Evolutionary conservation across 1,140 invertebrate genomes (phyloP).

Genomic region (Hyphantria cunea): DNA sequence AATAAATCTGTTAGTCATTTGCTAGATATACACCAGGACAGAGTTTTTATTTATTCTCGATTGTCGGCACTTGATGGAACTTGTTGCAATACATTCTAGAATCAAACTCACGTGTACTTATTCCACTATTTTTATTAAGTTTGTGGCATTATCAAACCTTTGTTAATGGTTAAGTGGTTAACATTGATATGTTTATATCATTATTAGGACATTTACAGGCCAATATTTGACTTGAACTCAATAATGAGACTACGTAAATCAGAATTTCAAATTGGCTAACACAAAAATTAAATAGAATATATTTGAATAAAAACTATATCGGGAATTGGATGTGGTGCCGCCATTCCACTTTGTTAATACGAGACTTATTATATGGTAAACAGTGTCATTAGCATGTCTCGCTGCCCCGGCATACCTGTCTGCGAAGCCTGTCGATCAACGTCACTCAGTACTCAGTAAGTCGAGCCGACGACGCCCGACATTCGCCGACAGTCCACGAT

Average conservation of each 20-base stretch:
- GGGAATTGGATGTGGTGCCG: constrained; percentile 24
- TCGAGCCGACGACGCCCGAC: constrained; percentile 28
- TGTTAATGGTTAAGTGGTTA: too few relatives aligned
- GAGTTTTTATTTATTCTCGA: too few relatives aligned
- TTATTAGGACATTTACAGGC: too few relatives aligned
- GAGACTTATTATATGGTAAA: constrained; percentile 74
- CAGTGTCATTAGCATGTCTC: constrained; percentile 72
- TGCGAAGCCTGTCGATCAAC: constrained; percentile 62
- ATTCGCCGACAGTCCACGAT: constrained; percentile 48
- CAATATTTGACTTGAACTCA: background rate
- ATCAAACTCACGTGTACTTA: too few relatives aligned
- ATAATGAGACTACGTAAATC: constrained; percentile 17
- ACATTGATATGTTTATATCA: too few relatives aligned
- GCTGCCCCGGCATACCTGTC: constrained; percentile 39
- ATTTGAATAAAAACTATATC: constrained; percentile 28
- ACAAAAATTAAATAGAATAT: constrained; percentile 27
- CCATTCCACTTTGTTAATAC: constrained; percentile 46
- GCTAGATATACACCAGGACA: too few relatives aligned
- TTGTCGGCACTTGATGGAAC: too few relatives aligned
- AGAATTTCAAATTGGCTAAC: constrained; percentile 13
- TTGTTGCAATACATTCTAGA: too few relatives aligned
- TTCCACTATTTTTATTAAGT: too few relatives aligned
- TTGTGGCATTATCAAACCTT: too few relatives aligned
- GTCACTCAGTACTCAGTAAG: constrained; percentile 46
- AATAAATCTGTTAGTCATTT: too few relatives aligned